Evolutionary conservation across 1,140 invertebrate species (phyloP).

Genomic region (Atta cephalotes): DNA sequence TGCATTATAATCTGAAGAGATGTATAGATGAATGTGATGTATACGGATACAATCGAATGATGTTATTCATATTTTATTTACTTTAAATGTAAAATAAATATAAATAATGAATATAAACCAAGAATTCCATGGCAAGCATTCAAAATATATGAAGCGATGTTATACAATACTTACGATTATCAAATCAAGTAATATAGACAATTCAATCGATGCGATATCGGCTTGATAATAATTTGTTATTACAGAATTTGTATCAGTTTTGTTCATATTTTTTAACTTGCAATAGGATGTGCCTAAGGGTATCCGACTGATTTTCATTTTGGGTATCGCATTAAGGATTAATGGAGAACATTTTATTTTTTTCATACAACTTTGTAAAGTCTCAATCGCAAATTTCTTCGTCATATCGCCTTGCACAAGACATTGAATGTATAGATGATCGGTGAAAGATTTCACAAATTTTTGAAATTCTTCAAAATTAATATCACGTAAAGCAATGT

Average conservation of each 20-base stretch:
- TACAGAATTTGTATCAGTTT: conserved; percentile 92
- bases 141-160: not conserved
- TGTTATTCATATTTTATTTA: not conserved
- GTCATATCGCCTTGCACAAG: conserved; percentile 92
- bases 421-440: conserved; percentile 89
- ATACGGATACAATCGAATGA: not conserved
- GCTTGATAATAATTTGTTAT: conserved; percentile 96
- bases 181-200: conserved; percentile 92
- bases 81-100: too few relatives aligned
- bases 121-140: not conserved
- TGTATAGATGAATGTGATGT: not conserved
- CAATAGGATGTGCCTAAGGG: conserved; percentile 89
- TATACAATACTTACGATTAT: conserved; percentile 88
- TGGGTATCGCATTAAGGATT: conserved; percentile 70
- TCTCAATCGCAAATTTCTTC: conserved; percentile 87
- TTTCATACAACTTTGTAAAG: conserved; percentile 82
- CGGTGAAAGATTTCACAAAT: conserved; percentile 87
- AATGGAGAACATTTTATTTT: conserved; percentile 78
- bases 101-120: not conserved
- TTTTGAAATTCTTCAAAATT: conserved; percentile 88
- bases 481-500: conserved; percentile 88
- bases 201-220: conserved; percentile 88
- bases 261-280: conserved; percentile 90
- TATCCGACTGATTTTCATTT: conserved; percentile 87
- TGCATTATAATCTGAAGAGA: conserved; percentile 90